Evolutionary conservation across 2,888 invertebrate genomes (phyloP), one percentile per base, ranked within the genome.

Genomic region (Leptarthrus brevirostris): DNA sequence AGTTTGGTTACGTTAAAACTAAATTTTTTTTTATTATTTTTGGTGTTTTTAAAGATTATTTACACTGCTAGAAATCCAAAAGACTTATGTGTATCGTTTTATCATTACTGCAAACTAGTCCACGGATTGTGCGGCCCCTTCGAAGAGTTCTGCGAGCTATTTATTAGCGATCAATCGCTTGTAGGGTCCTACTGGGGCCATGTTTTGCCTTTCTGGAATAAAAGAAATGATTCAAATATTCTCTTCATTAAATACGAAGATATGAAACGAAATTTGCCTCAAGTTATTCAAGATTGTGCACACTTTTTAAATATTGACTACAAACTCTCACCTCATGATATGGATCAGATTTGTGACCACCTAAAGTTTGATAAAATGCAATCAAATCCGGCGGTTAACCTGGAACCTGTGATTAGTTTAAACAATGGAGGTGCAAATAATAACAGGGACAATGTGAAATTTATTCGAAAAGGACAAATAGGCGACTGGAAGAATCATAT

Each of bases 1-100:
- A n/a, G n/a, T n/a, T n/a, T n/a, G n/a, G n/a, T n/a, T n/a, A n/a
- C n/a, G n/a, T n/a, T n/a, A n/a, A n/a, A n/a, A n/a, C 36, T 16
- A 44, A n/a, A 61, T 36, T 58, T 18, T 22, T 16, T 16, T 56
- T 12, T 52, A 47, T 44, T 56, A 26, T 34, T 4, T 36, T 72
- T 36, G 30, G 26, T 53, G 14, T 20, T 69, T 12, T 16, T 10
- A 44, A 4, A 95, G 93, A 90, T 95, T 18, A 90, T 97, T 76
- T 97, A 96, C 83, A 91, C 94, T 0, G 90, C 93, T 0, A 89
- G 97, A 61, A 95, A 97, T 85, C 95, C 96, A 0, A 96, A 96
- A 83, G 97, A 97, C 82, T 90, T 93, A 80, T 92, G 92, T 76
- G 94, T 96, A 0, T 96, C 96, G 0, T 95, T 92, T 81, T 96